These are phyloP conservation scores for Oreochromis spilurus DNA, from an alignment of 2,113 vertebrate genomes.

Conservation along the genomic window DNA sequence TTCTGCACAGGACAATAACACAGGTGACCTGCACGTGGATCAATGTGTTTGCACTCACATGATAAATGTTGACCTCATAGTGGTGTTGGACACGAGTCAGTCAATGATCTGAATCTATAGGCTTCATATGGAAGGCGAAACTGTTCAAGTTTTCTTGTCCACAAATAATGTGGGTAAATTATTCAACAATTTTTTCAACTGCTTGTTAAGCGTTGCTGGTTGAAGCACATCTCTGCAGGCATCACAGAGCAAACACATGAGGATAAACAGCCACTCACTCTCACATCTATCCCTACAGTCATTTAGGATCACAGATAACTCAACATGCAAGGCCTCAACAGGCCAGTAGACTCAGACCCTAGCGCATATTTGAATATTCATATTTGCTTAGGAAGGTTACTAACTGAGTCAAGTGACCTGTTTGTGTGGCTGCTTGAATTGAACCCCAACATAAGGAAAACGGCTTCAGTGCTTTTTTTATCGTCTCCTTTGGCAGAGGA, in stretches of 20 bases:
- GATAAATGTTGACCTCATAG: not conserved
- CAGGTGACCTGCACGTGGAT: not conserved
- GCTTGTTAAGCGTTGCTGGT: no score
- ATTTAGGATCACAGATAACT: not conserved
- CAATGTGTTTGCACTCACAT: not conserved
- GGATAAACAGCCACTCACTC: not conserved
- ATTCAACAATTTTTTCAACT: not conserved
- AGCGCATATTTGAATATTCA: no score
- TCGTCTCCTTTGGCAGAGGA: not conserved
- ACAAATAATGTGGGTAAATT: not conserved
- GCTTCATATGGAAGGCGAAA: not conserved
- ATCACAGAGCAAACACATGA: not conserved
- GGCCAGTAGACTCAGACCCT: not conserved
- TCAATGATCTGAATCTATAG: not conserved
- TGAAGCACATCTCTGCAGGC: not conserved
- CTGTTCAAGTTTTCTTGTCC: not conserved
- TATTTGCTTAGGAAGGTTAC: no score
- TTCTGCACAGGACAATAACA: no score
- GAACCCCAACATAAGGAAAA: not conserved
- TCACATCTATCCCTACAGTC: not conserved
- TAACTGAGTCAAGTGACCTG: no score
- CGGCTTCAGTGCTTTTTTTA: not conserved
- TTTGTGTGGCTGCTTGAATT: not conserved
- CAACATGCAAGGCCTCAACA: not conserved
- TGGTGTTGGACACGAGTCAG: not conserved